Base-by-base conservation (phyloP, 2,888 invertebrate species). In the Rotaria magnacalcarata region DNA sequence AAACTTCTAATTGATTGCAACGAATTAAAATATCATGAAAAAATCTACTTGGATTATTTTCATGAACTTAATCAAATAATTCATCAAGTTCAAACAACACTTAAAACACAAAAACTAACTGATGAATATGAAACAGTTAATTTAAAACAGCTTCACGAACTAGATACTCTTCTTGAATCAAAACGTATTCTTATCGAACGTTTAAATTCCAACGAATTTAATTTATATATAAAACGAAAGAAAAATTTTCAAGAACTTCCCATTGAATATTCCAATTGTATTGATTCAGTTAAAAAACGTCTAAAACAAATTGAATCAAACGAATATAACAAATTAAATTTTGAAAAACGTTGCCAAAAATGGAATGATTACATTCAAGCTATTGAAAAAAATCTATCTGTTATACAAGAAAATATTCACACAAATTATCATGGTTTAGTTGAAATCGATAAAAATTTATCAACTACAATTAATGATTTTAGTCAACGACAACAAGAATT, bases 381-480 rank as follows among this genome's bases (percentile, higher is more conserved):
- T 24, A 80, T 80, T 80, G 80, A 80, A 80, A 14, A 43, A 47
- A 80, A 80, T 41, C 19, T 80, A 24, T 11, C 24, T 47, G 47
- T 80, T 8, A 24, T 80, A 47, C 43, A 43, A 80, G 47, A 80
- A 47, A 80, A 80, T 80, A 19, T 80, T n/a, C 43, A 41, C 5
- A 80, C 80, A n/a, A 80, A 80, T 80, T 47, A 80, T 47, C 80
- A 80, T n/a, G 80, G 80, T 80, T n/a, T 80, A 43, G n/a, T 80
- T n/a, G 80, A 80, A 80, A 80, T 80, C 7, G 80, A 80, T 47
- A 43, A 2, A 24, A 80, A 47, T 80, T 16, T 80, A n/a, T 24
- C 43, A 4, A 80, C n/a, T 47, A 80, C 41, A 43, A 14, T 34
- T 5, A 47, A 21, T 80, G 80, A 80, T 47, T 80, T 80, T 47